Evolutionary conservation across 2,797 vertebrate species (phyloP), one percentile per base, ranked within the genome.

Genomic region (Phalanger gymnotis): DNA sequence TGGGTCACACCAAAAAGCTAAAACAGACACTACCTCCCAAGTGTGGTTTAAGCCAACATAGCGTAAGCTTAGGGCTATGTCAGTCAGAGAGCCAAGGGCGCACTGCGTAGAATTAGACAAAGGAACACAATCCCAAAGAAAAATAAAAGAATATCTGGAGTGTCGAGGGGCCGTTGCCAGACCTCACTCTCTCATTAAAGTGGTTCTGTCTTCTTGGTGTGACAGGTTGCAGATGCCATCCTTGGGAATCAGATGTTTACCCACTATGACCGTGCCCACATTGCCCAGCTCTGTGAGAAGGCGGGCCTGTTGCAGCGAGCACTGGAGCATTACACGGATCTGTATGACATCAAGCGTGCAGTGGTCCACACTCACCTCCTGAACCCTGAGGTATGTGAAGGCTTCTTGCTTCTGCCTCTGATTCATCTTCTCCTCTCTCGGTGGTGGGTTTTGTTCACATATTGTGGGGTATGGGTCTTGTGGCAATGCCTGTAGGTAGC

Each of bases 221-320:
- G 51, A 34, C 92, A 99, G 99, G 99, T 99, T 93, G 99, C 99
- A 97, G 99, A 99, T 97, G 99, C 99, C 25, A 99, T 99, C 97
- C 99, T 99, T 9, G 99, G 99, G 95, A 99, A 99, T 98, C 99
- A 99, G 98, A 99, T 99, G 99, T 99, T 99, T 98, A 99, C 99
- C 0, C 99, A 99, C 97, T 99, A 99, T 0, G 99, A 99, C 97
- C 99, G 99, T 81, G 98, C 99, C 92, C 99, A 99, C 9, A 98
- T 99, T 25, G 99, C 99, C 96, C 99, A 99, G 99, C 98, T 99
- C 97, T 99, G 99, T 96, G 99, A 99, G 98, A 99, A 99, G 97
- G 99, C 99, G 0, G 99, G 99, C 54, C 98, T 99, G 93, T 99
- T 99, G 53, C 99, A 99, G 98, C 98, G 99, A 96, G 99, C 99